These are phyloP conservation scores for Nettapus auritus DNA, from an alignment of 2,113 vertebrate genomes.

Conservation along the genomic window DNA sequence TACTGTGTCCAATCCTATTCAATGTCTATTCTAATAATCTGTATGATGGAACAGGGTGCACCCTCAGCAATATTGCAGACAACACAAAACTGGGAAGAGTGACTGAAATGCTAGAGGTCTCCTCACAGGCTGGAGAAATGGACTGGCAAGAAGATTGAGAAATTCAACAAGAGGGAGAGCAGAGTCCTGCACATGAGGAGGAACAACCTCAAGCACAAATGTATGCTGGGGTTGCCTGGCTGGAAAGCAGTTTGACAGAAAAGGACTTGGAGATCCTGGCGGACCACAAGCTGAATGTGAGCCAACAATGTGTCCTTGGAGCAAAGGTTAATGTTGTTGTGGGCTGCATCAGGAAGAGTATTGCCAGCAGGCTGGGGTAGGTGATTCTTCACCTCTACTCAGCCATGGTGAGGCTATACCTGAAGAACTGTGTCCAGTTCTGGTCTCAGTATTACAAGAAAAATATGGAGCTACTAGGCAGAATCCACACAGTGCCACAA, in stretches of 20 bases:
- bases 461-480: background rate
- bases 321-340: background rate
- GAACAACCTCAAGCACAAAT: background rate
- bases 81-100: background rate
- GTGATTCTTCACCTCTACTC: background rate
- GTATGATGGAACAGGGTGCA: background rate
- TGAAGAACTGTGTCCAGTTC: background rate
- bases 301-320: background rate
- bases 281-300: background rate
- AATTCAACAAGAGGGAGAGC: background rate
- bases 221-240: background rate
- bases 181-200: background rate
- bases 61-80: background rate
- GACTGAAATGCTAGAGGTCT: background rate
- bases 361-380: background rate
- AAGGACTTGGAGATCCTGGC: background rate
- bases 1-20: background rate
- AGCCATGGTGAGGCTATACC: background rate
- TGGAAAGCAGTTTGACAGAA: background rate
- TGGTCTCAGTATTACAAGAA: background rate
- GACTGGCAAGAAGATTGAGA: background rate
- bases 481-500: background rate
- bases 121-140: background rate
- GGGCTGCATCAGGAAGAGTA: background rate
- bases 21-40: background rate